Base-by-base conservation (phyloP, 1,140 invertebrate species). In the Pararge aegeria region DNA sequence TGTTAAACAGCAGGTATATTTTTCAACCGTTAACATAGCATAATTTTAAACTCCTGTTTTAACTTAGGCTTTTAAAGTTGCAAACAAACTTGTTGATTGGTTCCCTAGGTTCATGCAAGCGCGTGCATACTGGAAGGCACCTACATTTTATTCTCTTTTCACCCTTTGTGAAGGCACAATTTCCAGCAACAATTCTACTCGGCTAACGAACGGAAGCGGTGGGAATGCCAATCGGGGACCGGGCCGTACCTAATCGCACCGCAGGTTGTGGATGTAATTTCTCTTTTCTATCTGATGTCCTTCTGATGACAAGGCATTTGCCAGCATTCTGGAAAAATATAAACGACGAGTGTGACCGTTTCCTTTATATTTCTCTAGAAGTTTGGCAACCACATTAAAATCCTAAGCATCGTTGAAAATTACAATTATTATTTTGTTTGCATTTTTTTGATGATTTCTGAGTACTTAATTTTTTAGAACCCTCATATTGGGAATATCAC, bases 171-270 rank as follows among this genome's bases (percentile, higher is more conserved):
- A 16, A 42, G 16, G 5, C 38, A 42, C 38, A 42, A 42, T 42
- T 42, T 42, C 13, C 13, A 42, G 38, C 15, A 16, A 42, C 38
- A 6, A 34, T 42, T 42, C 13, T 16, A 9, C 13, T 13, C 16
- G 38, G 38, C 38, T 42, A 42, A 42, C 38, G 38, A 42, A 42
- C 38, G 38, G 38, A 42, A 42, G 16, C 38, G 13, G 13, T 42
- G 38, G 38, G 16, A 12, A 42, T 16, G 38, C 30, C 30, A 34
- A 34, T 34, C 30, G 30, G 12, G 9, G 30, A 30, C 30, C 30
- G 30, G 30, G 7, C 24, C 24, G 24, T 7, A 12, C 13, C 4
- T 42, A 42, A 42, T 42, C 38, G 38, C 38, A 18, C 38, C 38
- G 13, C 38, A 42, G 24, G 16, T 42, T 18, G 38, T 42, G 38